Evolutionary conservation across 2,888 invertebrate species (phyloP).

Genomic region (Macaria notata): DNA sequence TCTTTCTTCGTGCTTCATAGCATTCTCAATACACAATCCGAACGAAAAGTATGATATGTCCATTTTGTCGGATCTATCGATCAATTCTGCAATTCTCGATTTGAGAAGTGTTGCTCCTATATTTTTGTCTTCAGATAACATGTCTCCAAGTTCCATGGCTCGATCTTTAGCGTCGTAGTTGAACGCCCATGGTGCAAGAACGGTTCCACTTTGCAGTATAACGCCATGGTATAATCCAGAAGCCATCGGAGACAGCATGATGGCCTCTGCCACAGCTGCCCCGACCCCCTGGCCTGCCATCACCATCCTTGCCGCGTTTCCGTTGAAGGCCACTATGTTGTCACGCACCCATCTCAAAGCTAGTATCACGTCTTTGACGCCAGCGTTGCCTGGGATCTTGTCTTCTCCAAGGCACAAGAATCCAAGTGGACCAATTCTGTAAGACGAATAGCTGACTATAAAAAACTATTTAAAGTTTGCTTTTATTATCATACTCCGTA

Average conservation of each 20-base stretch:
- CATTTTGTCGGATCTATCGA: slow-evolving; percentile 46
- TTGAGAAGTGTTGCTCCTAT: slow-evolving; percentile 37
- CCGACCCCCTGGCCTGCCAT: slow-evolving; percentile 67
- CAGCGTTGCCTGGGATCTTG: slow-evolving; percentile 66
- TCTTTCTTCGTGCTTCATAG: slow-evolving; percentile 56
- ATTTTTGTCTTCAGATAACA: slow-evolving; percentile 37
- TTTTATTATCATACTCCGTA: too few relatives aligned
- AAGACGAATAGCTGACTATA: slow-evolving; percentile 11
- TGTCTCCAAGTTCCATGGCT: slow-evolving; percentile 42
- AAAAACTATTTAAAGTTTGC: too few relatives aligned
- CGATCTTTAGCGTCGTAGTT: slow-evolving; percentile 64
- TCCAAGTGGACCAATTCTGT: slow-evolving; percentile 62
- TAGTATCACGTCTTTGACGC: slow-evolving; percentile 62
- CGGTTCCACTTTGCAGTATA: slow-evolving; percentile 68
- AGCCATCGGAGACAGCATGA: slow-evolving; percentile 54
- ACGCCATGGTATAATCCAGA: slow-evolving; percentile 61
- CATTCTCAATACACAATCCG: slow-evolving; percentile 61
- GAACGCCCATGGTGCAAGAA: slow-evolving; percentile 67
- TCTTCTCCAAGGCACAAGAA: slow-evolving; percentile 63
- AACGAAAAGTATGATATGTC: slow-evolving; percentile 63
- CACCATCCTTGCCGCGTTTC: slow-evolving; percentile 62
- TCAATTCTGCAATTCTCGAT: slow-evolving; percentile 45
- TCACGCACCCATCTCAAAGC: slow-evolving; percentile 71
- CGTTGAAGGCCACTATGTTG: slow-evolving; percentile 69
- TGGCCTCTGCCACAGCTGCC: slow-evolving; percentile 65